Evolutionary conservation across 1,140 invertebrate genomes (phyloP), one percentile per base, ranked within the genome.

Genomic region (Drosophila athabasca): DNA sequence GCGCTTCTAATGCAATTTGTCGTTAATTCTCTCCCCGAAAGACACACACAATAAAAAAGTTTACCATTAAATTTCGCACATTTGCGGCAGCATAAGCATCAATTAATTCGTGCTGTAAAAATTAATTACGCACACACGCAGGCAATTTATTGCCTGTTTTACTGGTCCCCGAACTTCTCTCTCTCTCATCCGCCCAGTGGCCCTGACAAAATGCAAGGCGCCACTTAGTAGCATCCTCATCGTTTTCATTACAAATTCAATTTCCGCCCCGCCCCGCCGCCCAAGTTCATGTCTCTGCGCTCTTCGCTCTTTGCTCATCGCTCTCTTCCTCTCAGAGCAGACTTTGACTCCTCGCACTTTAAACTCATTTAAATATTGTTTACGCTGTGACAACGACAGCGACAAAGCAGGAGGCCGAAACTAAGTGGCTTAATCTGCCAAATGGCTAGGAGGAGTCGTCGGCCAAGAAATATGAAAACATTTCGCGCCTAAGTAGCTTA

Each of bases 351-450:
- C 11, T 35, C 62, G 62, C 64, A 54, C 52, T 61, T 76, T 76
- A 76, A 76, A 76, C 78, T 88, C 75, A 87, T 87, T 87, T 87
- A 70, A 87, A 87, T 87, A 87, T 76, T 78, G 74, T 74, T 62
- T 52, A 69, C 62, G 71, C 54, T 43, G 68, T 62, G 62, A 75
- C 60, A 75, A 60, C 52, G 67, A 57, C 72, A 69, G 17, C 41
- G 53, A 29, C 26, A 39, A 39, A 11, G 35, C 35, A 72, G 66
- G 53, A 53, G 67, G 72, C 71, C 71, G 17, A 76, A 76, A 62
- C 82, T 87, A 87, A 87, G 82, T 87, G 83, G 60, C 79, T 62
- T 87, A 88, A 85, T 87, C 82, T 87, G 74, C 59, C 62, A 81
- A 85, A 79, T 81, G 82, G 83, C 62, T 39, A 1, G 49, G 45